Evolutionary conservation across 2,113 vertebrate genomes (phyloP).

Genomic region (Todiramphus chloris): DNA sequence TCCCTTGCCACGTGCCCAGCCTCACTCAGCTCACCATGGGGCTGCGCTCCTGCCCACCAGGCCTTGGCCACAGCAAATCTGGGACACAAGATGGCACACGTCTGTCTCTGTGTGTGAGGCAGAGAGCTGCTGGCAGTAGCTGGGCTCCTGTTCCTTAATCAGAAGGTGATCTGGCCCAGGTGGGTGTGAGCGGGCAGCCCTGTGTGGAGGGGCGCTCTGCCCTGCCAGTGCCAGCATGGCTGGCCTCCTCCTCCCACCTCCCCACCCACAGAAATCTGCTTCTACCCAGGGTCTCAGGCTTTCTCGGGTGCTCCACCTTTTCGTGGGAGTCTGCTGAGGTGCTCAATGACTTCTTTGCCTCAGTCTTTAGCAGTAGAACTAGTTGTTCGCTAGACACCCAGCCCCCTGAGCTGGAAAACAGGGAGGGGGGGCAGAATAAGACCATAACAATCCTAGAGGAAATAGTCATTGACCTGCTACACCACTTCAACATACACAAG

Average conservation of each 20-base stretch:
- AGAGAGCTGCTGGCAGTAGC: no score
- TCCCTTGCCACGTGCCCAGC: rapidly evolving
- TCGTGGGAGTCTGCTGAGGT: rapidly evolving
- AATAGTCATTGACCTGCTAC: no score
- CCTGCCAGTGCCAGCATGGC: no score
- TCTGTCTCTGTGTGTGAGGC: no score
- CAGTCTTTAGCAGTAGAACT: no score
- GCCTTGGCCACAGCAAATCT: rapidly evolving
- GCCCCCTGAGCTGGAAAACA: no score
- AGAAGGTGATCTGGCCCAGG: rapidly evolving
- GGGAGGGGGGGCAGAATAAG: no score
- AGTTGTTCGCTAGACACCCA: no score
- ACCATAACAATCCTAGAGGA: no score
- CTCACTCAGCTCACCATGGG: rapidly evolving
- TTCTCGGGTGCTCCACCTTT: rapidly evolving
- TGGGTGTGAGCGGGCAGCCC: not conserved
- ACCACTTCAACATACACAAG: no score
- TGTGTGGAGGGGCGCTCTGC: not conserved
- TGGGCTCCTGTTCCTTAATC: not conserved
- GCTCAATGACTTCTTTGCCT: no score
- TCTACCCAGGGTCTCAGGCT: no score
- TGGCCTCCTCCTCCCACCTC: rapidly evolving
- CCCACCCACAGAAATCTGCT: not conserved
- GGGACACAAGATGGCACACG: not conserved
- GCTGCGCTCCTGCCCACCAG: not conserved